These are phyloP conservation scores for Syrrhaptes paradoxus DNA, from an alignment of 2,113 vertebrate genomes.

Conservation along the genomic window DNA sequence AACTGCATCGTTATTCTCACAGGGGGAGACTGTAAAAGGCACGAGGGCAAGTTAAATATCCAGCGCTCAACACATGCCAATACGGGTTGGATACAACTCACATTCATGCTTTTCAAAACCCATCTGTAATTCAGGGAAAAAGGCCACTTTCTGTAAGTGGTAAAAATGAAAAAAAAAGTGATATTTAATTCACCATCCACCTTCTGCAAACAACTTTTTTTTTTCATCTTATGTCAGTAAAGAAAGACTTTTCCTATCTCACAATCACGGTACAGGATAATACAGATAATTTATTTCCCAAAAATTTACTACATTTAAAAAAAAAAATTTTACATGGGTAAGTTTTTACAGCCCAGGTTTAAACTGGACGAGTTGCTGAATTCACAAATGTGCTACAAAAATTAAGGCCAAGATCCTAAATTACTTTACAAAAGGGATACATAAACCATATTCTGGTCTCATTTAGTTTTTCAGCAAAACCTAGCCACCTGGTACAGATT, in stretches of 20 bases:
- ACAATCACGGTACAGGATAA: background rate
- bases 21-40: background rate
- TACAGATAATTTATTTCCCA: background rate
- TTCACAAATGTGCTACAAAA: background rate
- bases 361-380: background rate
- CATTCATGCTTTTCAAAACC: background rate
- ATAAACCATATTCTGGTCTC: background rate
- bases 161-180: background rate
- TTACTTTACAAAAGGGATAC: constrained; percentile 12
- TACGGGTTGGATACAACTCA: background rate
- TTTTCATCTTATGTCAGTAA: background rate
- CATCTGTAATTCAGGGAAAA: background rate
- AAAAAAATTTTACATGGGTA: background rate
- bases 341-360: background rate
- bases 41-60: background rate
- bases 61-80: background rate
- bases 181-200: background rate
- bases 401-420: background rate
- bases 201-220: background rate
- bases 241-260: background rate
- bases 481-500: constrained; percentile 45
- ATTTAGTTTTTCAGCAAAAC: constrained; percentile 30
- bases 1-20: background rate
- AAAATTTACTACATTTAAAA: background rate
- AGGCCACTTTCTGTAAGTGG: background rate